phyloP scores from a whole-genome alignment of 2,888 invertebrate species.

The Lochmaea crataegi region DNA sequence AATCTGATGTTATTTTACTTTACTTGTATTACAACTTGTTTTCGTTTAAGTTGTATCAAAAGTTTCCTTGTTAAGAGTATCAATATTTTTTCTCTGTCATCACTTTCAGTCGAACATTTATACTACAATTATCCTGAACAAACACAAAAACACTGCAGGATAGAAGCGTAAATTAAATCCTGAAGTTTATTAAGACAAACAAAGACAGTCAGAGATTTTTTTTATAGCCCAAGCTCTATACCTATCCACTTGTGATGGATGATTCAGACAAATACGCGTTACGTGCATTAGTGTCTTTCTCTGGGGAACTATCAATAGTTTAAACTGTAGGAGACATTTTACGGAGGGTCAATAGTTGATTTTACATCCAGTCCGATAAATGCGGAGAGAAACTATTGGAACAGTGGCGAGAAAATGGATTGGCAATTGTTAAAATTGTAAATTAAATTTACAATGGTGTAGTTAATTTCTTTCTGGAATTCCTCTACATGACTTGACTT shows the following conservation, averaged over 20 bases:
- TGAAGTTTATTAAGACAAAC: constrained; percentile 18
- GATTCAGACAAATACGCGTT: constrained; percentile 36
- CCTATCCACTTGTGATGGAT: constrained; percentile 34
- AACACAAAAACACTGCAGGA: not conserved
- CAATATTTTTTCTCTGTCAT: too few relatives aligned
- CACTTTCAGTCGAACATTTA: not conserved
- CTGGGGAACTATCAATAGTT: constrained; percentile 35
- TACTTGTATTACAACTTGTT: too few relatives aligned
- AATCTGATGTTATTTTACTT: too few relatives aligned
- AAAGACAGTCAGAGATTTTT: constrained; percentile 19
- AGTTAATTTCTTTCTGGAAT: too few relatives aligned
- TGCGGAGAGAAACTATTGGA: constrained; percentile 13
- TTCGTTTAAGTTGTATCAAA: too few relatives aligned
- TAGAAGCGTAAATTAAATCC: constrained; percentile 25
- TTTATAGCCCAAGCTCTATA: constrained; percentile 23
- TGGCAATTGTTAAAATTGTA: not conserved
- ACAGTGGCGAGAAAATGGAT: constrained; percentile 17
- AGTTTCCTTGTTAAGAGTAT: too few relatives aligned
- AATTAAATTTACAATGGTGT: too few relatives aligned
- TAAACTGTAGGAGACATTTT: constrained; percentile 11
- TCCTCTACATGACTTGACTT: too few relatives aligned
- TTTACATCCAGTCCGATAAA: constrained; percentile 25
- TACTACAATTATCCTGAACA: not conserved
- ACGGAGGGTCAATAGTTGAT: constrained; percentile 28
- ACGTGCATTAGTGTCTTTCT: constrained; percentile 28